Conservation (phyloP, 2,888 invertebrate species). For the Augochlorella aurata region DNA sequence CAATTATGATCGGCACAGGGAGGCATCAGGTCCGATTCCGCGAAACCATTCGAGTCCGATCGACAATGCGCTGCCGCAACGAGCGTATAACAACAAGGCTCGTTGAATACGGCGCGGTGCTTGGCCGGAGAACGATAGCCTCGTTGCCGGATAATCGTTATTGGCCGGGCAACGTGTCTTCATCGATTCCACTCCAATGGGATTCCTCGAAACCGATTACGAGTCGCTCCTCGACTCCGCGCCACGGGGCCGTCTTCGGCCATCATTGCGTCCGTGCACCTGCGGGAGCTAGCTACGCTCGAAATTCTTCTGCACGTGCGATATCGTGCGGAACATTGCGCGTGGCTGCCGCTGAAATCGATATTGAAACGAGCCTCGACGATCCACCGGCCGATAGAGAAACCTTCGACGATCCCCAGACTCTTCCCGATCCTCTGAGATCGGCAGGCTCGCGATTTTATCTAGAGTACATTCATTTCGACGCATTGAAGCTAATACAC, state of each 20-base stretch:
- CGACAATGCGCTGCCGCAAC: slow-evolving; percentile 60
- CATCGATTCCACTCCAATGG: slow-evolving; percentile 61
- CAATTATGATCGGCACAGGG: slow-evolving; percentile 31
- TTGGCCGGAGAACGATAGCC: slow-evolving; percentile 37
- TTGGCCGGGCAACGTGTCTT: slow-evolving; percentile 67
- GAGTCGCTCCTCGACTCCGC: slow-evolving; percentile 38
- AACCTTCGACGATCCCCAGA: background rate
- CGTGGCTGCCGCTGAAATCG: slow-evolving; percentile 22
- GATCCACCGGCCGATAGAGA: slow-evolving; percentile 9
- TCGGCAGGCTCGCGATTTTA: too few relatives aligned
- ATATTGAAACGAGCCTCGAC: slow-evolving; percentile 19
- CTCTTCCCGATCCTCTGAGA: too few relatives aligned
- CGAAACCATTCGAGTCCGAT: slow-evolving; percentile 59
- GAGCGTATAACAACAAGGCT: slow-evolving; percentile 63
- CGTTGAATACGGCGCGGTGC: slow-evolving; percentile 45
- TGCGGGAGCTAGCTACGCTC: slow-evolving; percentile 41
- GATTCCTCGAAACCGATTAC: slow-evolving; percentile 68
- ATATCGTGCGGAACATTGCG: slow-evolving; percentile 8
- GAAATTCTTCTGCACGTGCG: slow-evolving; percentile 38
- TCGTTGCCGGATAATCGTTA: slow-evolving; percentile 66
- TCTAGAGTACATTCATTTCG: too few relatives aligned
- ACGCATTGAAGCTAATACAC: too few relatives aligned
- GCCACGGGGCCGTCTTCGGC: slow-evolving; percentile 15
- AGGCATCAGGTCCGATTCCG: slow-evolving; percentile 48
- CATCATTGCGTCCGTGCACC: slow-evolving; percentile 43